Evolutionary conservation across 1,140 invertebrate genomes (phyloP).

Genomic region (Papilio glaucus): DNA sequence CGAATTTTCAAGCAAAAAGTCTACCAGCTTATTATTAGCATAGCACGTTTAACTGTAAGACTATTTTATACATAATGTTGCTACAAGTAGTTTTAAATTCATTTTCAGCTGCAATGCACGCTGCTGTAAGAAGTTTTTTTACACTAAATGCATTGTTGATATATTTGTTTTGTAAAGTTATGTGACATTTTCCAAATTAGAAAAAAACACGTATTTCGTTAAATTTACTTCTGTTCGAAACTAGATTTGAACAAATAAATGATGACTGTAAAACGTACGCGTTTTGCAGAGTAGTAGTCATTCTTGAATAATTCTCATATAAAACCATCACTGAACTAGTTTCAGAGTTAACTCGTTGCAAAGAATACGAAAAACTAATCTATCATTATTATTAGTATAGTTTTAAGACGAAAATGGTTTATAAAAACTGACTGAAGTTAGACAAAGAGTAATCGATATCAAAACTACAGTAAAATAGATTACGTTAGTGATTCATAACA

Average conservation of each 20-base stretch:
- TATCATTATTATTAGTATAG: background rate
- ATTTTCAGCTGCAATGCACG: background rate
- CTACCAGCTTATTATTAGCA: background rate
- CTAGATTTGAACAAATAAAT: too few relatives aligned
- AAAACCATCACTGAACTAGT: too few relatives aligned
- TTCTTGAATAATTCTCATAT: too few relatives aligned
- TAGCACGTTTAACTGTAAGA: background rate
- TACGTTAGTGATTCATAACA: background rate
- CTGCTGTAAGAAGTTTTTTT: background rate
- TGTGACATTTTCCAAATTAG: too few relatives aligned
- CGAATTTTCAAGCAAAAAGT: slow-evolving; percentile 23
- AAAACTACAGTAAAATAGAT: background rate
- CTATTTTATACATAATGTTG: background rate
- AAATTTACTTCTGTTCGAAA: too few relatives aligned
- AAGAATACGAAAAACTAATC: too few relatives aligned
- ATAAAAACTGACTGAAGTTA: background rate
- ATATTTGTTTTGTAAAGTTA: background rate
- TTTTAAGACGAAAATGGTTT: background rate
- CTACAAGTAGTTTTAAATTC: background rate
- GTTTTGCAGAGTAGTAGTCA: too few relatives aligned
- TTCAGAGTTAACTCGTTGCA: too few relatives aligned
- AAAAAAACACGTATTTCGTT: too few relatives aligned
- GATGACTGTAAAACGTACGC: too few relatives aligned
- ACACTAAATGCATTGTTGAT: background rate
- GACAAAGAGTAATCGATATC: background rate